These are phyloP conservation scores for Halotydeus destructor DNA, from an alignment of 1,140 invertebrate species.

Conservation along the genomic window DNA sequence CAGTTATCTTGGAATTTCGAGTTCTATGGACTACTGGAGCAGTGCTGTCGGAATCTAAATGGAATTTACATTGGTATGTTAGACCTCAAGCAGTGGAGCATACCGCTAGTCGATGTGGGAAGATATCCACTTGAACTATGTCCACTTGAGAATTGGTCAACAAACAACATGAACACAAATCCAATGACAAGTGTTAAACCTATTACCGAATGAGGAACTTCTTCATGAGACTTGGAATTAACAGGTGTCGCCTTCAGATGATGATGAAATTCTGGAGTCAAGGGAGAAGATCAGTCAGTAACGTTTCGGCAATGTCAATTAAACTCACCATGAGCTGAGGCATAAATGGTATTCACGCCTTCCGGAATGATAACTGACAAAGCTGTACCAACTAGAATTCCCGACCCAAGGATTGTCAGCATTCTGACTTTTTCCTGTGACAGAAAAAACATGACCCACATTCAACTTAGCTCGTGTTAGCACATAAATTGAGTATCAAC, in stretches of 20 bases:
- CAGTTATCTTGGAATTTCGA: constrained; percentile 43
- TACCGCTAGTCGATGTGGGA: not conserved
- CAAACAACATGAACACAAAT: constrained; percentile 91
- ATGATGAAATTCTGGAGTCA: constrained; percentile 6
- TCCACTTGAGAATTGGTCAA: constrained; percentile 51
- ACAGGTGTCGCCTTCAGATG: constrained; percentile 6
- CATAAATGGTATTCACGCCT: constrained; percentile 63
- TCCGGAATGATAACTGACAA: constrained; percentile 96
- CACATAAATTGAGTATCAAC: constrained; percentile 7
- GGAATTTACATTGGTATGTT: constrained; percentile 2
- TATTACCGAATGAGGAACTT: constrained; percentile 34
- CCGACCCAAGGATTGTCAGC: constrained; percentile 84
- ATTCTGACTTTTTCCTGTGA: constrained; percentile 74
- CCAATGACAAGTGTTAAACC: constrained; percentile 55
- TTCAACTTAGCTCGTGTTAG: not conserved
- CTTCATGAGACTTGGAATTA: constrained; percentile 4
- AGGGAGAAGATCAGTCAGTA: not conserved
- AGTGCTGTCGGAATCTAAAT: constrained; percentile 2
- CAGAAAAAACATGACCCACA: constrained; percentile 14
- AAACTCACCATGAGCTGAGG: constrained; percentile 20
- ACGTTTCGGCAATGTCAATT: too few species aligned
- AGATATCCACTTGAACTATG: constrained; percentile 6
- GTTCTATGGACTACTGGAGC: not conserved
- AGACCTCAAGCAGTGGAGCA: too few species aligned
- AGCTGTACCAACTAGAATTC: constrained; percentile 89